phyloP scores from a whole-genome alignment of 2,888 invertebrate species.

The Dryadula phaetusa region DNA sequence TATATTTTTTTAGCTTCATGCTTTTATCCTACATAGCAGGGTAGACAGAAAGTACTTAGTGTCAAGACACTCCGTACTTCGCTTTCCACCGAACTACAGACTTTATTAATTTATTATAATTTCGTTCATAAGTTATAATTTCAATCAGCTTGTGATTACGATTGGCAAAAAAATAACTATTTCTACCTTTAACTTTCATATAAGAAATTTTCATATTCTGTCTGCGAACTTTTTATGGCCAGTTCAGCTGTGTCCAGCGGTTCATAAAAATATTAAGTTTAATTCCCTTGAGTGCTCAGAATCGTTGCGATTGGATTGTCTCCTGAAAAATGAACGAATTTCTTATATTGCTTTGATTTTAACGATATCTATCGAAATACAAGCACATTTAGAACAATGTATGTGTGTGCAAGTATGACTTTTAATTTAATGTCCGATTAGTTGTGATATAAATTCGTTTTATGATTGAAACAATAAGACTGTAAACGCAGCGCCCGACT shows the following conservation, averaged over 20 bases:
- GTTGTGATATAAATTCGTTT: background rate
- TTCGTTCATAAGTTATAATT: no score
- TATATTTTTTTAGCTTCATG: no score
- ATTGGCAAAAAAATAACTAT: no score
- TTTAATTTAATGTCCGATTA: background rate
- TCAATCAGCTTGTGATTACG: no score
- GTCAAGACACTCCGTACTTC: no score
- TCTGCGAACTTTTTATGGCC: slow-evolving; percentile 5
- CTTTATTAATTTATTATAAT: no score
- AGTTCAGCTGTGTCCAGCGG: slow-evolving; percentile 17
- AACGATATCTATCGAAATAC: background rate
- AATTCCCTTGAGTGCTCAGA: slow-evolving; percentile 21
- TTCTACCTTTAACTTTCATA: background rate
- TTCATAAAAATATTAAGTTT: slow-evolving; percentile 24
- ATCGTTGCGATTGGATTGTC: slow-evolving; percentile 18
- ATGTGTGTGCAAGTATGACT: background rate
- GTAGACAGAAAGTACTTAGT: no score
- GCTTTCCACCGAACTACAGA: no score
- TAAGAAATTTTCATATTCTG: background rate
- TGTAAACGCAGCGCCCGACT: no score
- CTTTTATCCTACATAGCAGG: no score
- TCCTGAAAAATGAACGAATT: slow-evolving; percentile 15
- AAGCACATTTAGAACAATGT: background rate
- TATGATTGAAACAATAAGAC: no score
- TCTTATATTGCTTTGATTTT: slow-evolving; percentile 8